Conservation (phyloP, 2,888 invertebrate species). For the Eledona agricola region DNA sequence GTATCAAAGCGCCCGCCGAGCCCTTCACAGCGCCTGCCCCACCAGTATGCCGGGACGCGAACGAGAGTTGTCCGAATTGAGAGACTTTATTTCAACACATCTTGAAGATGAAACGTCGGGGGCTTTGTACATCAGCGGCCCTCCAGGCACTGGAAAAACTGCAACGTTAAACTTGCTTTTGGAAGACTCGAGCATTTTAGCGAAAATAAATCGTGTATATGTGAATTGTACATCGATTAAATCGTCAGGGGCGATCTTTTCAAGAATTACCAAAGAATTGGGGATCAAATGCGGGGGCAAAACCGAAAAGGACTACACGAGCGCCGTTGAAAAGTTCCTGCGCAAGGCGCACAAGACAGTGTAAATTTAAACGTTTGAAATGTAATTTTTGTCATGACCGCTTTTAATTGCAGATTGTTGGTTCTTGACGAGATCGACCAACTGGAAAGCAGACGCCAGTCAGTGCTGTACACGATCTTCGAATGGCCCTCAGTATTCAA, state of each 20-base stretch:
- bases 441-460: conserved; percentile 82
- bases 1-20: conserved; percentile 58
- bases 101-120: conserved; percentile 74
- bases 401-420: conserved; percentile 69
- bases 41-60: conserved; percentile 78
- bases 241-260: conserved; percentile 83
- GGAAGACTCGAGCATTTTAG: conserved; percentile 57
- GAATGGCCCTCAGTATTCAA: conserved; percentile 84
- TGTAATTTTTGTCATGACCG: conserved; percentile 13
- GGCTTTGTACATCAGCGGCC: conserved; percentile 93
- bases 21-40: conserved; percentile 58
- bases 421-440: conserved; percentile 97
- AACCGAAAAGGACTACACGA: conserved; percentile 73
- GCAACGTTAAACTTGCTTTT: conserved; percentile 83
- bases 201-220: conserved; percentile 69
- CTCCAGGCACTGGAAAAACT: conserved; percentile 97
- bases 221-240: conserved; percentile 91
- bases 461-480: conserved; percentile 91
- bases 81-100: conserved; percentile 73
- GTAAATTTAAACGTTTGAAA: conserved; percentile 56
- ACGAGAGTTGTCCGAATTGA: conserved; percentile 74
- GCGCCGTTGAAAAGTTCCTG: conserved; percentile 76
- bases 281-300: conserved; percentile 67
- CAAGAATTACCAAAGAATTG: conserved; percentile 78
- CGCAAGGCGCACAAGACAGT: conserved; percentile 75